phyloP scores from a whole-genome alignment of 2,113 vertebrate genomes.

The Hoplias malabaricus region DNA sequence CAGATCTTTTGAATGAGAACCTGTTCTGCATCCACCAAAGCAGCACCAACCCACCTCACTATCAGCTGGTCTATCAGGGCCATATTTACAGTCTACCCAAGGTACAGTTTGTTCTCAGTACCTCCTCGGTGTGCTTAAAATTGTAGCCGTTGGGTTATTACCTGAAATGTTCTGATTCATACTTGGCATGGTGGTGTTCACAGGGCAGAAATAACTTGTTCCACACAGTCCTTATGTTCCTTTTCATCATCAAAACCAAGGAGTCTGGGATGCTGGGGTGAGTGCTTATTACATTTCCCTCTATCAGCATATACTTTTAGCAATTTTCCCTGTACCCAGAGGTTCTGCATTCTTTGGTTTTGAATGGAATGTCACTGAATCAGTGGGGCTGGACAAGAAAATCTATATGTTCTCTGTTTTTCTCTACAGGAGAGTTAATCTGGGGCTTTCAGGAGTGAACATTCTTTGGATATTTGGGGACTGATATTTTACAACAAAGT shows the following conservation, averaged over 20 bases:
- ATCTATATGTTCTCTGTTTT: neutral
- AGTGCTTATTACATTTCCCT: slow-evolving; percentile 54
- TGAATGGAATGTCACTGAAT: neutral
- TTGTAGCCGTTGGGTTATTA: neutral
- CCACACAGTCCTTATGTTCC: slow-evolving; percentile 95
- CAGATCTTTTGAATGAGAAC: slow-evolving; percentile 91
- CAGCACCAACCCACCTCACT: slow-evolving; percentile 89
- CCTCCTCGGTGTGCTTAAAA: neutral
- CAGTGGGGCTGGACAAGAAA: neutral
- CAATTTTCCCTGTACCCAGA: neutral
- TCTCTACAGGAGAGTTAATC: slow-evolving; percentile 84
- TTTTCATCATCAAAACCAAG: slow-evolving; percentile 93
- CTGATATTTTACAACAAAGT: slow-evolving; percentile 48
- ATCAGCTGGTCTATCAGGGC: slow-evolving; percentile 91
- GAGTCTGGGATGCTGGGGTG: slow-evolving; percentile 97
- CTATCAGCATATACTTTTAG: neutral
- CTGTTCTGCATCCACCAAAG: slow-evolving; percentile 94
- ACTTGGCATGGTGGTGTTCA: slow-evolving; percentile 9
- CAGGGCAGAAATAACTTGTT: slow-evolving; percentile 98
- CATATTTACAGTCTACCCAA: slow-evolving; percentile 91
- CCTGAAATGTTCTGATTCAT: neutral
- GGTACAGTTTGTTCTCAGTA: slow-evolving; percentile 68
- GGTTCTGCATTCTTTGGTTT: neutral
- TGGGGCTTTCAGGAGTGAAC: slow-evolving; percentile 93
- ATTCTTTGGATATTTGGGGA: slow-evolving; percentile 92